Evolutionary conservation across 2,113 vertebrate genomes (phyloP).

Genomic region (Prionailurus bengalensis): DNA sequence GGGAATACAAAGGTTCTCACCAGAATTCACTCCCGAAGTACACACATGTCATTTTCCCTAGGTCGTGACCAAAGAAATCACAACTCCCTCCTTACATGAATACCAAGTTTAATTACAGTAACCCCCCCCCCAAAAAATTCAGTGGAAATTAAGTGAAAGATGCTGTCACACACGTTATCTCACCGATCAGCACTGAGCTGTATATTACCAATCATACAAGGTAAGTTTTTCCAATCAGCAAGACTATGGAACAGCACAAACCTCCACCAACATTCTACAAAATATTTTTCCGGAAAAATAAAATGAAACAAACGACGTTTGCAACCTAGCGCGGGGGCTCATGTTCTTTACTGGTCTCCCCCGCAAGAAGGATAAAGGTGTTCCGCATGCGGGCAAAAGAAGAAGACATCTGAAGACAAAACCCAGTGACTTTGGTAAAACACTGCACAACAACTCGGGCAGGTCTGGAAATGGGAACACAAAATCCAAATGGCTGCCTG

Average conservation of each 20-base stretch:
- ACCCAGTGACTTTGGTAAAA: background rate
- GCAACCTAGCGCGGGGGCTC: background rate
- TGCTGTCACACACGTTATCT: background rate
- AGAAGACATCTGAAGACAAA: background rate
- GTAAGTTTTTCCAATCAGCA: background rate
- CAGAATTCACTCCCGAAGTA: conserved; percentile 24
- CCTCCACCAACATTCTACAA: background rate
- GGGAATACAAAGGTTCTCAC: conserved; percentile 11
- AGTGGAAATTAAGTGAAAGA: background rate
- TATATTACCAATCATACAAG: background rate
- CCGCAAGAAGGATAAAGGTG: background rate
- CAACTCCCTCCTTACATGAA: conserved; percentile 41
- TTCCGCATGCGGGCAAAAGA: background rate
- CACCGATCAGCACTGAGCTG: background rate
- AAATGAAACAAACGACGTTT: background rate
- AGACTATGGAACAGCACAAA: background rate
- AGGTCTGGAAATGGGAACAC: background rate
- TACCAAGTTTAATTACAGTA: conserved; percentile 23
- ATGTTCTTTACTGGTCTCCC: background rate
- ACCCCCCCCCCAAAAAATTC: background rate
- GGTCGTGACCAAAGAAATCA: conserved; percentile 58
- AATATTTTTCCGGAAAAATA: background rate
- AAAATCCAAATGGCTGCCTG: conserved; percentile 80
- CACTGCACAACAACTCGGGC: background rate
- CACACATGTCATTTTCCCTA: background rate